Conservation (phyloP, 2,113 vertebrate species). For the Ginglymostoma cirratum region DNA sequence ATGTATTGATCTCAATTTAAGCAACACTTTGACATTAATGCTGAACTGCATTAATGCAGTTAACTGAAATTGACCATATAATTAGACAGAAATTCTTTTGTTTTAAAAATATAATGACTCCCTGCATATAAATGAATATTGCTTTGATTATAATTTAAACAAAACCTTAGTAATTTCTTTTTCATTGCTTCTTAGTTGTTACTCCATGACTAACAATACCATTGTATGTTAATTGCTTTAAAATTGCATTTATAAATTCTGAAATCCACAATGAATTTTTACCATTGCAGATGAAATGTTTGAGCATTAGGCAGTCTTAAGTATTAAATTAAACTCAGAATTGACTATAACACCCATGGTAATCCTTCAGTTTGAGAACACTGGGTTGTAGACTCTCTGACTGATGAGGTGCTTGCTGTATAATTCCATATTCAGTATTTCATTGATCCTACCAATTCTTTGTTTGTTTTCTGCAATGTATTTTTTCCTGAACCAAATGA, state of each 20-base stretch:
- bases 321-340: background rate
- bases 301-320: background rate
- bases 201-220: background rate
- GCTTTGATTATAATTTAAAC: slow-evolving; percentile 1
- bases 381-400: background rate
- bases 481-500: background rate
- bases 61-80: background rate
- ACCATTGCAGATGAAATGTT: background rate
- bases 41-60: background rate
- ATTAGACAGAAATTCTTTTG: background rate
- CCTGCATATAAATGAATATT: background rate
- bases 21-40: background rate
- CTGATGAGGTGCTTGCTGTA: background rate
- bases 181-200: background rate
- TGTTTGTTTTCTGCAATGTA: background rate
- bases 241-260: slow-evolving; percentile 8
- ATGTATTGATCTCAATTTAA: background rate
- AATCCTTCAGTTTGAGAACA: background rate
- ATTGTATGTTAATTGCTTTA: background rate
- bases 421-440: background rate
- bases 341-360: background rate
- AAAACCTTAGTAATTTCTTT: background rate
- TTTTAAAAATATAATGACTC: background rate
- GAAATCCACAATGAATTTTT: background rate
- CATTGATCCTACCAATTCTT: background rate